Base-by-base conservation (phyloP, 2,888 invertebrate genomes). In the Cephonodes hylas region DNA sequence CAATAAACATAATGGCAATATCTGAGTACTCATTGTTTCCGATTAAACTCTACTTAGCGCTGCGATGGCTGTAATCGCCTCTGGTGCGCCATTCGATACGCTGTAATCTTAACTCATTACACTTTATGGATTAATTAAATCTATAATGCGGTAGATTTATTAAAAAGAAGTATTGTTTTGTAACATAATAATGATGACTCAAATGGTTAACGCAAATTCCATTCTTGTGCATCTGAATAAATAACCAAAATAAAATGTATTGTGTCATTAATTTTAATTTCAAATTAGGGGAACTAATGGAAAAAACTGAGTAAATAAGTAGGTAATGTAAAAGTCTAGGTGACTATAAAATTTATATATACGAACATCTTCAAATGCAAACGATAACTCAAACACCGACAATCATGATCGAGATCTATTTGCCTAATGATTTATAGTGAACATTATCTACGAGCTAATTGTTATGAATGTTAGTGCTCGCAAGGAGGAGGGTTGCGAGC, bases 1-100 rank as follows among this genome's bases (percentile, higher is more conserved):
- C 89, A 89, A 91, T 88, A 89, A 89, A 89, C 85, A 83, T 86
- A 85, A 88, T 85, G 81, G 75, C 73, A 79, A 76, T 85, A 82
- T 81, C 87, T 86, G 83, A 84, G 83, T 77, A 78, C 78, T 81
- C 80, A 83, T 83, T 83, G 83, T 83, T 84, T 76, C 76, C 77
- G 77, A 80, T 85, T 76, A 76, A 79, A 79, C 78, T 73, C 74
- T 70, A 70, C 69, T 66, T 63, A 63, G 61, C 60, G 34, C 25
- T 42, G 20, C 25, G 10, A 23, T 15, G 53, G 13, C 13, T 60
- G 1, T 20, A 42, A 25, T 60, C 48, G 15, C 53, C 31, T n/a
- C 23, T 46, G 25, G 10, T 46, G n/a, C 2, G 25, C 13, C 23
- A 48, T 48, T 48, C 27, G 18, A 27, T 18, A 18, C 5, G 27